Conservation (phyloP, 2,113 vertebrate species). For the Apistogramma diplotaenia region DNA sequence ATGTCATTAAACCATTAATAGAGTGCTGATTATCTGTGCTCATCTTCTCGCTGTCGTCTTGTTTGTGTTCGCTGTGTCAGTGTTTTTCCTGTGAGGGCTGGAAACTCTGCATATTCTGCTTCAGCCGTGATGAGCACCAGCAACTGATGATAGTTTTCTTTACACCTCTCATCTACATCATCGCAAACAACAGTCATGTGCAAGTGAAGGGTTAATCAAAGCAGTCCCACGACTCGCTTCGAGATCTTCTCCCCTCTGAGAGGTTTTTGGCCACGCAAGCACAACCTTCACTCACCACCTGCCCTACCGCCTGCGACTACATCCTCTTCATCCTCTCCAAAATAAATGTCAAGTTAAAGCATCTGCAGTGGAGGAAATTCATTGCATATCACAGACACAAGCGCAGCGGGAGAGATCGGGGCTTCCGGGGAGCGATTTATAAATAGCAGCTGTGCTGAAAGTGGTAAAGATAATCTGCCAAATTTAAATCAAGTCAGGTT, state of each 20-base stretch:
- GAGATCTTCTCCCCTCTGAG: background rate
- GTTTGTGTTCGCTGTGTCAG: background rate
- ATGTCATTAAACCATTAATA: slow-evolving; percentile 38
- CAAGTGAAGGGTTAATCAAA: background rate
- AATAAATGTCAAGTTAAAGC: background rate
- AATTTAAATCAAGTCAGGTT: background rate
- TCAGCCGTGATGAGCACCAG: fast-evolving
- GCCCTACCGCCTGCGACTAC: background rate
- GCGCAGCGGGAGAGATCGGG: background rate
- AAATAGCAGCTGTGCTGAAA: background rate
- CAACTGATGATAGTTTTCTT: background rate
- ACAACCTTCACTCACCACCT: background rate
- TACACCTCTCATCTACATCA: fast-evolving
- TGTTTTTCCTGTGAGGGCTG: background rate
- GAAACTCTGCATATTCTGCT: background rate
- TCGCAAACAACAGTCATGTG: background rate
- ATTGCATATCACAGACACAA: background rate
- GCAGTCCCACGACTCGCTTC: background rate
- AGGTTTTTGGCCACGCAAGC: background rate
- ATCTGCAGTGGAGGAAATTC: background rate
- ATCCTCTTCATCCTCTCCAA: background rate
- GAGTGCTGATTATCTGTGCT: slow-evolving; percentile 28
- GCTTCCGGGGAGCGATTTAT: background rate
- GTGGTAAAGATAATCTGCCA: background rate
- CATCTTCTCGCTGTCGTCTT: background rate